phyloP scores from a whole-genome alignment of 2,797 vertebrate species.

The Xiphorhynchus erythropygius region DNA sequence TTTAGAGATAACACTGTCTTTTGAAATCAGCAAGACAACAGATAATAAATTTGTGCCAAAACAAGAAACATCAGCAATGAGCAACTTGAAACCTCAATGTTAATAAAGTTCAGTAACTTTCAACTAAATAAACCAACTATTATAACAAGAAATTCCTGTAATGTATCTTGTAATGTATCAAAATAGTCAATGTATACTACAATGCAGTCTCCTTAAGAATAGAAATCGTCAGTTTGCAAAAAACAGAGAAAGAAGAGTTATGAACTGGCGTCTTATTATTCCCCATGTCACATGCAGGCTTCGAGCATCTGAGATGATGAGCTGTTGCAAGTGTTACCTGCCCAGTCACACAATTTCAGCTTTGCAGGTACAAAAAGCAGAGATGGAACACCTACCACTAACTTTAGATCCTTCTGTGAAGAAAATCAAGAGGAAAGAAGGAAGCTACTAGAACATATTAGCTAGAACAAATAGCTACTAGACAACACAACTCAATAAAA shows the following conservation, averaged over 20 bases:
- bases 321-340: background rate
- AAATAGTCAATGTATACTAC: background rate
- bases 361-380: background rate
- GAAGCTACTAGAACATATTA: background rate
- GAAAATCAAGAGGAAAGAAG: background rate
- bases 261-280: background rate
- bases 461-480: background rate
- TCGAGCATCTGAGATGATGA: background rate
- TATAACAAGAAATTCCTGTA: background rate
- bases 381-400: background rate
- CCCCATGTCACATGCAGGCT: fast-evolving
- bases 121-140: background rate
- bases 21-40: background rate
- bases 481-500: background rate
- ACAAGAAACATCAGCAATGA: background rate
- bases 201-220: background rate
- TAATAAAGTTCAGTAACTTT: background rate
- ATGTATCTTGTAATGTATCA: background rate
- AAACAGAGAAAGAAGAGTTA: background rate
- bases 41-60: background rate
- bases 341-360: background rate
- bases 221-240: background rate
- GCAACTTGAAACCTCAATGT: background rate
- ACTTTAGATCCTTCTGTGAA: background rate
- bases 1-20: background rate